Base-by-base conservation (phyloP, 53 echinoderm and acorn worm species). In the Stichopus horrens region DNA sequence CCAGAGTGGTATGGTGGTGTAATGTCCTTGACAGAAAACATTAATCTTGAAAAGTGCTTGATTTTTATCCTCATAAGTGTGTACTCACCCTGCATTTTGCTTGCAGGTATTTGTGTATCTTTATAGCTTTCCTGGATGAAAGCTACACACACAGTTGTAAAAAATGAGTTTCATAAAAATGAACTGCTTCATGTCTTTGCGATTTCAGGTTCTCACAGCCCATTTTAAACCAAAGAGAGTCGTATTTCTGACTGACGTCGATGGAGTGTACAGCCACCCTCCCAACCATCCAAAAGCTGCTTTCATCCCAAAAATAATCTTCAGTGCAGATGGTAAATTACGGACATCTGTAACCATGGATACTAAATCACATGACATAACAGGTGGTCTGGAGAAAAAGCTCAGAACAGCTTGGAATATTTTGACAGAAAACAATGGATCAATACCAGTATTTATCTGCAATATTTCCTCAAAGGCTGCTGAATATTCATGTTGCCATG, bases 311-410 rank as follows among this genome's bases (percentile, higher is more conserved):
- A 57, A 81, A 9, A 87, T 97, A 18, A 58, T 20, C 13, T 90
- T 97, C 11, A 78, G 74, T 58, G 58, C 86, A 79, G 89, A 93
- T 88, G 95, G 95, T 52, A 58, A 74, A 79, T 37, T 90, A 59
- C 90, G 92, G 80, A 88, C 95, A 9, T 60, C 54, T 55, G 85
- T 92, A 74, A 54, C 90, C 83, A 93, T 90, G 68, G 74, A 53
- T 6, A 57, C 88, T 7, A 86, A 86, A 11, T 75, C 58, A n/a
- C 97, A 97, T 86, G 97, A 97, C 83, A 93, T 95, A 19, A 97
- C 97, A 7, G 97, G 97, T 22, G 97, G 97, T 2, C 90, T 97
- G 66, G 63, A 79, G 78, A 90, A 57, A 22, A 97, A 95, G 79
- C 84, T 97, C 6, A 21, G 88, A 52, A 87, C 92, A 5, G 95